Percentiles rank a stretch among this genome's conserved stretches.
Conservation (phyloP, 2,888 invertebrate species). For the Drosophila anceps region DNA sequence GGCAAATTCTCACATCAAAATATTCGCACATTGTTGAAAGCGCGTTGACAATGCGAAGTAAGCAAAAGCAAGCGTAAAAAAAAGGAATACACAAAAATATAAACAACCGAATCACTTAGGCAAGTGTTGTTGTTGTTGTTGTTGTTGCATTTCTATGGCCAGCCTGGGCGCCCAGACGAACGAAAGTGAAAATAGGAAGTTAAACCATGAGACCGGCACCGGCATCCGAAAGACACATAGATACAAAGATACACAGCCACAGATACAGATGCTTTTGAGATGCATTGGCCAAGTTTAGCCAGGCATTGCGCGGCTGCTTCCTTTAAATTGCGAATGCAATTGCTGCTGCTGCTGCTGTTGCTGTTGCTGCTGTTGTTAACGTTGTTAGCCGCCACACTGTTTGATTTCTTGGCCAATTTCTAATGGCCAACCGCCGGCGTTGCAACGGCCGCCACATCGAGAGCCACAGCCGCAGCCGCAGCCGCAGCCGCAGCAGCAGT, state of each 20-base stretch:
- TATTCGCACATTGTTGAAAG: slow-evolving; percentile 72
- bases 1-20: slow-evolving; percentile 71
- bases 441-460: slow-evolving; percentile 23
- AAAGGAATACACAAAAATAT: slow-evolving; percentile 11
- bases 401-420: slow-evolving; percentile 78
- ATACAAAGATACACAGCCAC: slow-evolving; percentile 21
- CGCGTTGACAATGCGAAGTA: slow-evolving; percentile 67
- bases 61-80: slow-evolving; percentile 18
- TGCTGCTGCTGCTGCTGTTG: slow-evolving; percentile 43
- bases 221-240: slow-evolving; percentile 38
- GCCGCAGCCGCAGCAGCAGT: slow-evolving; percentile 22
- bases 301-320: slow-evolving; percentile 67
- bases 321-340: slow-evolving; percentile 61
- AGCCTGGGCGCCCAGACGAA: slow-evolving; percentile 71
- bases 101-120: slow-evolving; percentile 49
- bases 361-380: slow-evolving; percentile 36
- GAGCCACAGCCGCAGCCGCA: slow-evolving; percentile 41
- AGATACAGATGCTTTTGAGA: slow-evolving; percentile 42
- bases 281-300: slow-evolving; percentile 72
- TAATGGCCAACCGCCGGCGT: slow-evolving; percentile 55
- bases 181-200: slow-evolving; percentile 83
- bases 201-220: slow-evolving; percentile 73
- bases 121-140: slow-evolving; percentile 31
- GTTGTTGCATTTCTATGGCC: slow-evolving; percentile 63
- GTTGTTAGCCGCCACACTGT: slow-evolving; percentile 61